Base-by-base conservation (phyloP, 2,888 invertebrate species). In the Oscheius myriophilus region DNA sequence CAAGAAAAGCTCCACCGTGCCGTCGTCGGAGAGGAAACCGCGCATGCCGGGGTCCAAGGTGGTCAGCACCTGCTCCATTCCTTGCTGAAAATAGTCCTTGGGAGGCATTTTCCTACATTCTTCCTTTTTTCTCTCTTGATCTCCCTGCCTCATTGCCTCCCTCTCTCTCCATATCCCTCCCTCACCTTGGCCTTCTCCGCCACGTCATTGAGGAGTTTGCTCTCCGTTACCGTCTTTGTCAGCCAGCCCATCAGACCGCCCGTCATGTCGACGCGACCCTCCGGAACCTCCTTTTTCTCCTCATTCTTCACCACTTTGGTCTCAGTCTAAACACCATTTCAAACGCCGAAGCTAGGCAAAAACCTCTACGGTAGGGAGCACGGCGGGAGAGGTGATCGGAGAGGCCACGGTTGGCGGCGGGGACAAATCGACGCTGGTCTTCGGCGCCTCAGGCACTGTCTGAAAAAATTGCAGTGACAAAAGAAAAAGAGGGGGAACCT, bases 31-130 rank as follows among this genome's bases (percentile, higher is more conserved):
- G 4, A 78, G 58, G 59, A 76, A 76, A n/a, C 72, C 72, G 52
- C 73, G 75, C 78, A 78, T 78, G 53, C 78, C 78, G 3, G 78
- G 78, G 65, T 78, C 78, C 26, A 78, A 53, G 7, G 78, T 78
- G 11, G 76, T 78, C 46, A 78, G 67, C 9, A 78, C 78, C 3
- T 76, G 73, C 41, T 76, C 76, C 69, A 78, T 75, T 42, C 78
- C 75, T 12, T 70, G 68, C 67, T 68, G 26, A 33, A 53, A 33
- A 33, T 6, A 3, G 33, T 6, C 33, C 33, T 33, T 33, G 3
- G 33, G 33, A 9, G 33, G 33, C 3, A 39, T 33, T 12, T 25
- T 1, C 12, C 12, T 16, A n/a, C n/a, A n/a, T n/a, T n/a, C n/a
- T n/a, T n/a, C n/a, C n/a, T n/a, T n/a, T n/a, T n/a, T n/a, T n/a